Evolutionary conservation across 2,113 vertebrate genomes (phyloP), one percentile per base, ranked within the genome.

Genomic region (Bujurquina vittata): DNA sequence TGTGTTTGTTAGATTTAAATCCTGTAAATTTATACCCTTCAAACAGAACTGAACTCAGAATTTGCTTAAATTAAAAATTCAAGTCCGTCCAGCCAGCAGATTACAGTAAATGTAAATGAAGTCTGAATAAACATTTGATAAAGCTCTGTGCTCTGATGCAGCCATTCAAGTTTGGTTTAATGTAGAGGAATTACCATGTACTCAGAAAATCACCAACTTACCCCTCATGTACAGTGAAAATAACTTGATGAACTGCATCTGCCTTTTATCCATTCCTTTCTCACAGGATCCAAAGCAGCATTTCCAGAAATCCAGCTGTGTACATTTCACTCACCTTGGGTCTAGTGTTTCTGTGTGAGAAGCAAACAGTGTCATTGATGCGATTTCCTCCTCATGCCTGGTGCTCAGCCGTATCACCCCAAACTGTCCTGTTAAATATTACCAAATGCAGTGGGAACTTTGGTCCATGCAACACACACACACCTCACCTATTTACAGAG

Each of bases 381-480:
- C 54, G 60, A 65, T 35, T 37, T 37, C 37, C 23, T n/a, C 40
- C 46, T 83, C 74, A 46, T 74, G 57, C 49, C 40, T 46, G 75
- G 7, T 80, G 31, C 60, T 60, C 74, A 55, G 57, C 23, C 14
- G 37, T 90, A 22, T 92, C 78, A 79, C 75, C 84, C 76, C 84
- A 87, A 94, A 91, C 69, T 63, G 67, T 79, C 77, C 84, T 2
- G 92, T 95, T 95, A 95, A 95, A 93, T 82, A 94, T 95, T 95
- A 95, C 65, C 90, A 89, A 80, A 87, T 59, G 69, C 20, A 40
- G 69, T 60, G 85, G 65, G 91, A 90, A 94, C 92, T 91, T 93
- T 90, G 91, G 67, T 83, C 93, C 37, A 2, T 76, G 74, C 78
- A 40, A n/a, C 59, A 79, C 78, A 59, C 62, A 69, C 43, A 60